phyloP scores from a whole-genome alignment of 2,797 vertebrate genomes.

The Crypturellus tataupa region DNA sequence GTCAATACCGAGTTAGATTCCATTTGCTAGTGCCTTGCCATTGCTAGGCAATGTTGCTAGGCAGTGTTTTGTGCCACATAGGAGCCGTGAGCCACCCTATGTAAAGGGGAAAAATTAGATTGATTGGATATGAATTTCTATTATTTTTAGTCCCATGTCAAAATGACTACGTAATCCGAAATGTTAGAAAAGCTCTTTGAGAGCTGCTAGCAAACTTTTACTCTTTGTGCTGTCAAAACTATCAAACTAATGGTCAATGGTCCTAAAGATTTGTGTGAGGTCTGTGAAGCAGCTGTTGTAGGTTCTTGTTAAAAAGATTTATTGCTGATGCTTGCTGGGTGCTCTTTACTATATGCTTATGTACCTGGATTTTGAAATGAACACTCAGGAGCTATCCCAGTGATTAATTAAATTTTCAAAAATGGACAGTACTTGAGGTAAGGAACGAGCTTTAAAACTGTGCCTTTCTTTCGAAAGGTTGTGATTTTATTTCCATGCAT shows the following conservation, averaged over 20 bases:
- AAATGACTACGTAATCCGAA: background rate
- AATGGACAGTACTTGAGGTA: background rate
- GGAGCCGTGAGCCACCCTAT: background rate
- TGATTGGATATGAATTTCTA: background rate
- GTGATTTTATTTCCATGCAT: background rate
- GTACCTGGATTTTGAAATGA: background rate
- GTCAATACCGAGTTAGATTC: background rate
- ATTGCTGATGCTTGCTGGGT: background rate
- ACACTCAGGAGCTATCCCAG: background rate
- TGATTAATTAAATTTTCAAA: background rate
- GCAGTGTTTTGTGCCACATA: background rate
- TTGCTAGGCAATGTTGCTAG: background rate
- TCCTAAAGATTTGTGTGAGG: background rate
- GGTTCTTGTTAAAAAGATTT: background rate
- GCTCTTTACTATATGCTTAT: background rate
- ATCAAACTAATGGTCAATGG: background rate
- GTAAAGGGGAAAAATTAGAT: background rate
- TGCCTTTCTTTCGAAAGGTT: background rate
- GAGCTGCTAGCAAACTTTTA: background rate
- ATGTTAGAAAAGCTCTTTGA: background rate
- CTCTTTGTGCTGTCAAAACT: background rate
- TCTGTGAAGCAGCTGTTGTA: background rate
- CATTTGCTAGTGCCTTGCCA: background rate
- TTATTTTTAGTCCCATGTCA: background rate
- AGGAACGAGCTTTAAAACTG: background rate